Conservation (phyloP, 1,140 invertebrate species). For the Fopius arisanus region DNA sequence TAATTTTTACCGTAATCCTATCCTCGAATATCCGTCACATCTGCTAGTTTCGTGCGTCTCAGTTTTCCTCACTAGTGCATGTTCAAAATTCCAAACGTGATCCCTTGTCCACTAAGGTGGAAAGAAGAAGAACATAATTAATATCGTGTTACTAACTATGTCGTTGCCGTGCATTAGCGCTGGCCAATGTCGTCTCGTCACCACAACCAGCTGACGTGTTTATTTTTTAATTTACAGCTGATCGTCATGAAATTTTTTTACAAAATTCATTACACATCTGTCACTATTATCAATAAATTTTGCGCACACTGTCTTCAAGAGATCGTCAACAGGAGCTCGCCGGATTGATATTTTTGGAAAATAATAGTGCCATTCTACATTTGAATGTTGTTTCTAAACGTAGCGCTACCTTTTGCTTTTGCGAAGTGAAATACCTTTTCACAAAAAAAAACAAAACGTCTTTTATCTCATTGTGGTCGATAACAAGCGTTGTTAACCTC, state of each 20-base stretch:
- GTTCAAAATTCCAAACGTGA: constrained; percentile 16
- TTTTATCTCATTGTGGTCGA: no score
- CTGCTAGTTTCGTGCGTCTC: not conserved
- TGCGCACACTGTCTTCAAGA: no score
- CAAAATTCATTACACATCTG: not conserved
- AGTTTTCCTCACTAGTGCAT: not conserved
- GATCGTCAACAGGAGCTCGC: no score
- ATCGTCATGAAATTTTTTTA: not conserved
- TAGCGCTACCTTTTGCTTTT: no score
- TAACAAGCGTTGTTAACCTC: no score
- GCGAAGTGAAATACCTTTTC: no score
- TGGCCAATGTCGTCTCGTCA: not conserved
- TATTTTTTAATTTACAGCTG: not conserved
- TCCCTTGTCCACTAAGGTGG: not conserved
- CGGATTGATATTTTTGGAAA: no score
- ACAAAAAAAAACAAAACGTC: no score
- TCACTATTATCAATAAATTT: no score
- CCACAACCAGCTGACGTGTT: not conserved
- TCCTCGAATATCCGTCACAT: not conserved
- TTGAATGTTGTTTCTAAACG: no score
- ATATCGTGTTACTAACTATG: constrained; percentile 28
- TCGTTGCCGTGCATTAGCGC: constrained; percentile 12
- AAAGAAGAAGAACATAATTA: not conserved
- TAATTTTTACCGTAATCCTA: not conserved
- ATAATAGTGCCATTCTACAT: no score